phyloP scores from a whole-genome alignment of 2,113 vertebrate genomes.

The Lipotes vexillifer region DNA sequence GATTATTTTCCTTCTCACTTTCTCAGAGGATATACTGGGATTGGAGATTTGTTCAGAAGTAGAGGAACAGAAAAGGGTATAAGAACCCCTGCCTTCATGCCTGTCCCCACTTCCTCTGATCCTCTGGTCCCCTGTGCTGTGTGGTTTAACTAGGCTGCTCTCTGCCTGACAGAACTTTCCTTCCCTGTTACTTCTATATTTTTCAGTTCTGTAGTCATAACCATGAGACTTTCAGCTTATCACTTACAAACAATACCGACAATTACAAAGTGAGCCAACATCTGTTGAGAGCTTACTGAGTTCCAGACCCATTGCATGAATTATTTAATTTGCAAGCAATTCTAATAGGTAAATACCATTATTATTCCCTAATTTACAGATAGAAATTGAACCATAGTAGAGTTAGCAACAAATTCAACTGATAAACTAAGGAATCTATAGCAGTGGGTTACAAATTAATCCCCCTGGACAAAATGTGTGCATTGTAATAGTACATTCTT shows the following conservation, averaged over 20 bases:
- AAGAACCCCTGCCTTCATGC: fast-evolving
- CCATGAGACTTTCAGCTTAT: neutral
- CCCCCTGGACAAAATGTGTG: neutral
- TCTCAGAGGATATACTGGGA: constrained; percentile 17
- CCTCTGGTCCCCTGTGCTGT: neutral
- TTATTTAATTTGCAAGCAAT: neutral
- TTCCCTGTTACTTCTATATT: neutral
- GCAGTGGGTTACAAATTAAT: neutral
- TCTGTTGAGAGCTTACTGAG: neutral
- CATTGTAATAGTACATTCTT: neutral
- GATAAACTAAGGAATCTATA: neutral
- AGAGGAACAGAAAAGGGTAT: neutral
- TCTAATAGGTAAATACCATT: neutral
- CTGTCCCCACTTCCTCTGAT: neutral
- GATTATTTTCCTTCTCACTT: constrained; percentile 50
- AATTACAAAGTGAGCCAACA: neutral
- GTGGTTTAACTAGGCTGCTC: neutral
- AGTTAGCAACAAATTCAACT: neutral
- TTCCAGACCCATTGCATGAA: neutral
- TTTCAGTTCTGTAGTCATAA: neutral
- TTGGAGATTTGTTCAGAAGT: neutral
- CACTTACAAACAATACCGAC: neutral
- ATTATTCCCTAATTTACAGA: neutral
- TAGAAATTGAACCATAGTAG: neutral
- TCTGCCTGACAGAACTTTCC: neutral